phyloP scores from a whole-genome alignment of 2,888 invertebrate species.

The Loripinus fragilis region DNA sequence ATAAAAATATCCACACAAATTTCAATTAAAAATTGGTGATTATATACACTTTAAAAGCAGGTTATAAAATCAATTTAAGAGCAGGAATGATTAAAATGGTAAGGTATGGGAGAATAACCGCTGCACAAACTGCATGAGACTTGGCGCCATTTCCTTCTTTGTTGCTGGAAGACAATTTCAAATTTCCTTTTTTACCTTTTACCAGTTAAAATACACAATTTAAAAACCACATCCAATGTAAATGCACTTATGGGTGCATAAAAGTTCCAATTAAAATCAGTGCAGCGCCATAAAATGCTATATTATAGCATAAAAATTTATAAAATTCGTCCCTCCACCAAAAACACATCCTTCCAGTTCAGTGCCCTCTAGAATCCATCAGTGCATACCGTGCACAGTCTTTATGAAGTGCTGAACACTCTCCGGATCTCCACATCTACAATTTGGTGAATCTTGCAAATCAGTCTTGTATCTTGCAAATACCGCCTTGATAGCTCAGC shows the following conservation, averaged over 20 bases:
- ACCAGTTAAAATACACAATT: background rate
- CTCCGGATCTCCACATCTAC: too few relatives aligned
- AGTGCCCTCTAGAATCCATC: background rate
- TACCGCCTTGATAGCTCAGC: too few relatives aligned
- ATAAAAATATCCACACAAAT: too few relatives aligned
- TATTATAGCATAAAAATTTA: background rate
- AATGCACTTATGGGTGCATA: background rate
- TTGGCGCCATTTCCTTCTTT: slow-evolving; percentile 3
- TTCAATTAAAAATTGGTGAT: too few relatives aligned
- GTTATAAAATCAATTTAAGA: background rate
- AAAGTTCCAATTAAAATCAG: background rate
- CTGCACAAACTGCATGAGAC: background rate
- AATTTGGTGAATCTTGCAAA: too few relatives aligned
- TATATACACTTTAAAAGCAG: too few relatives aligned
- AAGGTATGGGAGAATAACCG: background rate
- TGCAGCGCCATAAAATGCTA: background rate
- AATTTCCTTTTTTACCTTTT: background rate
- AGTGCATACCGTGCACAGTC: too few relatives aligned
- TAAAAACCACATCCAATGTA: background rate
- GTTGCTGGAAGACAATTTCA: background rate
- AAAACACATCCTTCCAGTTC: background rate
- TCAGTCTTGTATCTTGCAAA: too few relatives aligned
- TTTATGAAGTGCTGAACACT: too few relatives aligned
- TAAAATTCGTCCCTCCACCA: background rate
- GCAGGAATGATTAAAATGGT: background rate